Evolutionary conservation across 2,888 invertebrate species (phyloP), one percentile per base, ranked within the genome.

Genomic region (Mimachlamys varia): DNA sequence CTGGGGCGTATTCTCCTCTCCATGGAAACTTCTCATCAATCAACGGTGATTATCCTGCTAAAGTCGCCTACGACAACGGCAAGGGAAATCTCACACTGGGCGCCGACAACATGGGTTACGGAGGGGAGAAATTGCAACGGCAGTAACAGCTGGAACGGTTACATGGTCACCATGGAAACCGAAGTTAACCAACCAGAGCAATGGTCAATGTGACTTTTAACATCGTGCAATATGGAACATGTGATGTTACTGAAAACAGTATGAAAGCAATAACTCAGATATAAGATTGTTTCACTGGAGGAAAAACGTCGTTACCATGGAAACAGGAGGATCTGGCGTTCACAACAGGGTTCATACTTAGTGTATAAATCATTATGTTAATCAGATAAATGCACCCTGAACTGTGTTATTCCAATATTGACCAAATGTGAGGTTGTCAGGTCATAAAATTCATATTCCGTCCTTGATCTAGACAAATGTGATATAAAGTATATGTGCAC

Each of bases 1-100:
- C 91, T 15, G 94, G 93, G 3, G 62, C 89, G 12, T 94, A 95
- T 91, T 89, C 49, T n/a, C 91, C 91, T 62, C 88, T 89, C 27
- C 19, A 88, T 62, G 89, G 76, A 27, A 76, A 76, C 15, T 76
- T 76, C 33, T 33, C 76, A 1, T 76, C 76, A 76, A 76, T 76
- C 76, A 76, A 76, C 15, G 76, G 76, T 33, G 76, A 76, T 12
- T 76, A 7, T 33, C 76, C 76, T 33, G 7, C 27, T n/a, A n/a
- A n/a, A 33, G 76, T 76, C 33, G 76, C 27, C 19, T 76, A 76
- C 13, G 27, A 76, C 2, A 76, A 12, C 76, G 33, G 33, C 10
- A 76, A 76, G 12, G 76, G 27, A 5, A 76, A 76, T 15, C 76
- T 76, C 76, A 76, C 27, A 1, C 10, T 76, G 0, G 76, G 76